A percentile compares a stretch with the other conserved stretches of the same genome.
Evolutionary conservation across 2,797 vertebrate species (phyloP).

Genomic region (Neomorphus geoffroyi): DNA sequence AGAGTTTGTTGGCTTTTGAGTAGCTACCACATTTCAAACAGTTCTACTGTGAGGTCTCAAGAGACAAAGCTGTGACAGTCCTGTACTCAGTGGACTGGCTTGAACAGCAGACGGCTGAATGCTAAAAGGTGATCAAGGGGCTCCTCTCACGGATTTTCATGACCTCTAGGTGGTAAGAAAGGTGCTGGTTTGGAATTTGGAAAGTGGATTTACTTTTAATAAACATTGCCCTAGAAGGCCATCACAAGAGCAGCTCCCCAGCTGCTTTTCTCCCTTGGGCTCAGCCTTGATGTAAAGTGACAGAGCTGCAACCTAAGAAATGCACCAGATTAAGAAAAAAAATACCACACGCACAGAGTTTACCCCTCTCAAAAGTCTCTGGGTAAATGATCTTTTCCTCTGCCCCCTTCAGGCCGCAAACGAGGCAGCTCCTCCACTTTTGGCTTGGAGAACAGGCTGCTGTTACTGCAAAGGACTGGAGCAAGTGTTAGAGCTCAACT

Average conservation of each 20-base stretch:
- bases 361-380: background rate
- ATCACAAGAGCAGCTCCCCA: background rate
- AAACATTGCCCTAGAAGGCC: background rate
- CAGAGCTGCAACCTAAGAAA: background rate
- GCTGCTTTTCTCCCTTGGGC: background rate
- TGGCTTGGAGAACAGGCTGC: background rate
- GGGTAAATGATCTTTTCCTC: background rate
- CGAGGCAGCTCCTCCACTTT: background rate
- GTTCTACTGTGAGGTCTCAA: background rate
- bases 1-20: background rate
- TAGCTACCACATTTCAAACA: background rate
- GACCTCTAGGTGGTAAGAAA: background rate
- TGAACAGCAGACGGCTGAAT: background rate
- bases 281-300: background rate
- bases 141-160: background rate
- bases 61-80: background rate
- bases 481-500: background rate
- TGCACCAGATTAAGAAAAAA: background rate
- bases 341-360: background rate
- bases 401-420: background rate
- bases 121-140: background rate
- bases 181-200: background rate
- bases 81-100: background rate
- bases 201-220: background rate
- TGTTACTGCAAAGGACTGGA: background rate